Base-by-base conservation (phyloP, 2,113 vertebrate species). In the Hassar affinis region DNA sequence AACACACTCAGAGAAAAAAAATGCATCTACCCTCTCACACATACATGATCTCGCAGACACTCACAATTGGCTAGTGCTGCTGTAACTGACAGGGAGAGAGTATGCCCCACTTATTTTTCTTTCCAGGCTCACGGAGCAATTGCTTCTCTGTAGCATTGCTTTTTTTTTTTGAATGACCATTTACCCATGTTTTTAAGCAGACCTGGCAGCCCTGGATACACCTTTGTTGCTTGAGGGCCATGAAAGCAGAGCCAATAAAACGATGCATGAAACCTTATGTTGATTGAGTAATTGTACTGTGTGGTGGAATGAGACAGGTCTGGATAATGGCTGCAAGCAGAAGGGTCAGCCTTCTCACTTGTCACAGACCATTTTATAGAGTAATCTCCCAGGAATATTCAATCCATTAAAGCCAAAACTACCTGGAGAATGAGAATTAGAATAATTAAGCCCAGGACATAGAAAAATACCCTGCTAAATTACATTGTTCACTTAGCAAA, bases 401-500 rank as follows among this genome's bases (percentile, higher is more conserved):
- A 87, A 91, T 92, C 76, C 30, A 88, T 91, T 90, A 89, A 85
- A 84, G n/a, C 49, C 47, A 76, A 85, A 57, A 79, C 88, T 62
- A 74, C 69, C 69, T 82, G 86, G 62, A 83, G 81, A 86, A 78
- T 76, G 84, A 86, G 87, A 90, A 91, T 90, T 49, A 30, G 88
- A 90, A 89, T 91, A 91, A 90, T 92, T 90, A 90, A 81, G 49
- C 81, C 42, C 71, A 85, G 83, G 74, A 85, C 78, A 49, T 78
- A 56, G 42, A 87, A 80, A 89, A 86, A 80, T 81, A 86, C 87
- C 80, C 74, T 66, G 81, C 75, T 85, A 89, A 89, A 92, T 84
- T 81, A 90, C 86, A 80, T 88, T 87, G 89, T 90, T 91, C 89
- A 85, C 87, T 91, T 91, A 89, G 91, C 90, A 88, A 89, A 88